phyloP scores from a whole-genome alignment of 1,140 invertebrate species.

The Apis laboriosa region DNA sequence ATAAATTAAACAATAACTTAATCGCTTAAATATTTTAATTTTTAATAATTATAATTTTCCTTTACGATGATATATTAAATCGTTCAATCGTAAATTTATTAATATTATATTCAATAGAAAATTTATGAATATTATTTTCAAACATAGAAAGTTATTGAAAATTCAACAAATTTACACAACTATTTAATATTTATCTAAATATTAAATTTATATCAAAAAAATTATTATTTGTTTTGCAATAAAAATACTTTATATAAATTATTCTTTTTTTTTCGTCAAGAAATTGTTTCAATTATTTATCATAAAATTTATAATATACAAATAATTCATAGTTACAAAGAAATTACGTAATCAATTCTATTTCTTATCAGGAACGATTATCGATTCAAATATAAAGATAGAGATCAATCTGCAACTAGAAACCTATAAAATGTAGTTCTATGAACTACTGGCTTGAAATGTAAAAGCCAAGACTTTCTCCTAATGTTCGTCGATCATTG shows the following conservation, averaged over 20 bases:
- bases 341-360: neutral
- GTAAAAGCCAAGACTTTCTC: slow-evolving; percentile 38
- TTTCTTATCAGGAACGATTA: slow-evolving; percentile 5
- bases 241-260: neutral
- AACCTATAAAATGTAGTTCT: slow-evolving; percentile 31
- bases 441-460: slow-evolving; percentile 20
- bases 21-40: no score
- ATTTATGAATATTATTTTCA: no score
- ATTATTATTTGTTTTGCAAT: neutral
- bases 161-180: no score
- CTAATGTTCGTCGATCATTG: neutral
- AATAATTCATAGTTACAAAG: slow-evolving; percentile 5
- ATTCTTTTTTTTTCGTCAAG: neutral
- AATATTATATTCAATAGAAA: no score
- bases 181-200: no score
- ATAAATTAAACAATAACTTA: no score
- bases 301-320: neutral
- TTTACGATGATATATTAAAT: no score
- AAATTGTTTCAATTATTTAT: neutral
- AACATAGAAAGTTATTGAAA: no score
- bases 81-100: no score
- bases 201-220: no score
- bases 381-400: neutral
- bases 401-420: neutral
- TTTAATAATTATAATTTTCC: no score